A percentile compares a stretch with the other conserved stretches of the same genome.
These are phyloP conservation scores for Eilema griseolum DNA, from an alignment of 2,888 invertebrate genomes.

Conservation along the genomic window DNA sequence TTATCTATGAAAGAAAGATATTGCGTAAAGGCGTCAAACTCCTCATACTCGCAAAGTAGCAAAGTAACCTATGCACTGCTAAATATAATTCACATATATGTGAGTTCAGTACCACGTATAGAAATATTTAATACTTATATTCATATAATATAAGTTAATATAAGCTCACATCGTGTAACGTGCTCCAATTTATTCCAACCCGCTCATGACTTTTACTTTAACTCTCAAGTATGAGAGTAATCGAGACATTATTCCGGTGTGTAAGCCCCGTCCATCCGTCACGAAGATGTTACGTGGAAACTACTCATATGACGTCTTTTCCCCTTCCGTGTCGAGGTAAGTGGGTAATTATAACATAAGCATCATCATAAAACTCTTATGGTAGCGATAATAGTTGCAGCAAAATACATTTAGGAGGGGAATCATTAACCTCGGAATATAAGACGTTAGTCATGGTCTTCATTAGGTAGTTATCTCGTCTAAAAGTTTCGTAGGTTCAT, in stretches of 20 bases:
- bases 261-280: slow-evolving; percentile 69
- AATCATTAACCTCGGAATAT: not conserved
- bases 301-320: slow-evolving; percentile 60
- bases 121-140: not conserved
- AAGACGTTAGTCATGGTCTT: not conserved
- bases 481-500: not conserved
- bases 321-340: slow-evolving; percentile 41
- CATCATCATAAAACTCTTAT: slow-evolving; percentile 19
- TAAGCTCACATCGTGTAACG: too few relatives aligned
- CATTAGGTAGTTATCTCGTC: not conserved
- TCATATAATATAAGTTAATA: not conserved
- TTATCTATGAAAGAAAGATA: not conserved
- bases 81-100: too few relatives aligned
- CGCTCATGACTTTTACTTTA: slow-evolving; percentile 46
- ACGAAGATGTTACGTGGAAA: slow-evolving; percentile 68
- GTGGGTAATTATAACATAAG: slow-evolving; percentile 49
- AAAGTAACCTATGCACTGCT: not conserved
- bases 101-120: not conserved
- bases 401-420: not conserved
- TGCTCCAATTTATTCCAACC: not conserved
- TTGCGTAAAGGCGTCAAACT: not conserved
- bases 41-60: not conserved
- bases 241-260: slow-evolving; percentile 79
- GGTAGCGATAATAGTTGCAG: not conserved
- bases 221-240: slow-evolving; percentile 57